Evolutionary conservation across 1,140 invertebrate genomes (phyloP), one percentile per base, ranked within the genome.

Genomic region (Drosophila grimshawi): DNA sequence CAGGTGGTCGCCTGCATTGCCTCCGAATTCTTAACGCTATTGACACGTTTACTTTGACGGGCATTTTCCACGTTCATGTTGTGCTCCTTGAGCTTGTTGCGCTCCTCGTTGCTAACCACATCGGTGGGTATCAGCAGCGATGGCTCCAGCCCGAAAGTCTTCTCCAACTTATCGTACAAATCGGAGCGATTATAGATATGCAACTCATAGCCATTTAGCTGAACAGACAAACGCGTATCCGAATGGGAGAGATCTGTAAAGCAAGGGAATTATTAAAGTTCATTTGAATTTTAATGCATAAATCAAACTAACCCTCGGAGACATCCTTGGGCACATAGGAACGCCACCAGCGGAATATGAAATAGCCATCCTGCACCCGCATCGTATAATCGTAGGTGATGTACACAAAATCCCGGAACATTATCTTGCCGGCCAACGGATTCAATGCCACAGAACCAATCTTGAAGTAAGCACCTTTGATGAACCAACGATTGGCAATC

Each of bases 321-420:
- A 98, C 96, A 95, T 98, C 97, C 94, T 98, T 98, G 48, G 97
- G 97, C 69, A 98, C 96, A 93, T 99, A 99, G 51, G 97, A 96
- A 76, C 97, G 94, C 98, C 98, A 99, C 97, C 98, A 99, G 69
- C 98, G 94, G 93, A 99, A 99, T 93, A 99, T 98, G 57, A 98
- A 94, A 95, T 98, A 99, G 4, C 98, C 99, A 95, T 99, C 98
- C 93, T 99, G 98, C 71, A 99, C 95, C 80, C 98, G 94, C 43
- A 99, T 92, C 39, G 97, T 97, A 93, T 97, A 99, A 93, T 99
- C 98, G 93, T 98, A 96, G 52, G 97, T 98, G 45, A 99, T 97
- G 81, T 97, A 98, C 55, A 97, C 96, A 88, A 99, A 95, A 94
- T 99, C 98, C 76, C 98, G 94, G 93, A 99, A 99, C 98, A 99